Evolutionary conservation across 2,888 invertebrate species (phyloP).

Genomic region (Ypsolopha sequella): DNA sequence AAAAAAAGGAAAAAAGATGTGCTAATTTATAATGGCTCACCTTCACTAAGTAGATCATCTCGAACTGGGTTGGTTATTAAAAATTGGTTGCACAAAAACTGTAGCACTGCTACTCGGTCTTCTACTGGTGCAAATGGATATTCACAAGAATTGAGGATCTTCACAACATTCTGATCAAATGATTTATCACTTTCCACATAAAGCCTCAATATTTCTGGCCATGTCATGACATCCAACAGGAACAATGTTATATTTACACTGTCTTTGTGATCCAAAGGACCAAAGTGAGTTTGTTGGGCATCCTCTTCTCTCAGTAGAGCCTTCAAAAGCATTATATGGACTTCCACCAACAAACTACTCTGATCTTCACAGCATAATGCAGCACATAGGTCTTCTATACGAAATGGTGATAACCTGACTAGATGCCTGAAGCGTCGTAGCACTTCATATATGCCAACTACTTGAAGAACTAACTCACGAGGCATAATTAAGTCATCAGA

Average conservation of each 20-base stretch:
- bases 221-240: conserved; percentile 94
- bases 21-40: conserved; percentile 55
- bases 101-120: conserved; percentile 83
- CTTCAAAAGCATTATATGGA: conserved; percentile 94
- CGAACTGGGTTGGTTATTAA: conserved; percentile 92
- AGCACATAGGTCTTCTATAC: conserved; percentile 97
- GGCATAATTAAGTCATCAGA: conserved; percentile 92
- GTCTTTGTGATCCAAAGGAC: conserved; percentile 97
- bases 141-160: conserved; percentile 79
- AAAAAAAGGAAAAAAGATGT: too few relatives aligned
- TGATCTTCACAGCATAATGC: conserved; percentile 93
- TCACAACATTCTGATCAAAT: conserved; percentile 80
- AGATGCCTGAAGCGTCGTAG: conserved; percentile 92
- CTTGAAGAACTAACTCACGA: conserved; percentile 81
- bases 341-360: conserved; percentile 90
- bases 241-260: conserved; percentile 94
- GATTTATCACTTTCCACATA: conserved; percentile 92
- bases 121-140: conserved; percentile 90
- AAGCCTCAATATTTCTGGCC: conserved; percentile 92
- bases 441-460: conserved; percentile 94
- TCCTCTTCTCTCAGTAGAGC: conserved; percentile 94
- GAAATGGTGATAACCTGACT: conserved; percentile 92
- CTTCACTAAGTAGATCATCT: conserved; percentile 94
- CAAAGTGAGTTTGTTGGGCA: conserved; percentile 94
- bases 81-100: conserved; percentile 95